Evolutionary conservation across 2,888 invertebrate genomes (phyloP).

Genomic region (Rhorus exstirpatorius): DNA sequence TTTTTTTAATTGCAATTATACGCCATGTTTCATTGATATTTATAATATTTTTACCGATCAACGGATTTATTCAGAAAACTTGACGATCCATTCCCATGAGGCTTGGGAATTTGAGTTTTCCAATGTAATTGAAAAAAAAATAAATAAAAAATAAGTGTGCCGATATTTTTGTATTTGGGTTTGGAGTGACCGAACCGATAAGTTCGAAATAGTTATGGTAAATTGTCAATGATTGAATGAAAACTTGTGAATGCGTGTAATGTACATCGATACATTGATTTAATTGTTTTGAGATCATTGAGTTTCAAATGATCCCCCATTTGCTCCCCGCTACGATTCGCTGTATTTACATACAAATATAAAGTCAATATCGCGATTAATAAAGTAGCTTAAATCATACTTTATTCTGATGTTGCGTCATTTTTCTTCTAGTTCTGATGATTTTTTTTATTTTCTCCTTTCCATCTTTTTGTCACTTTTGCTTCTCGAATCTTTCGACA

Average conservation of each 20-base stretch:
- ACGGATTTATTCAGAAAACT: no score
- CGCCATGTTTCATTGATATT: no score
- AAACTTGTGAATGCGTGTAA: slow-evolving; percentile 13
- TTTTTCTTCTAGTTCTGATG: not conserved
- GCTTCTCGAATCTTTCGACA: slow-evolving; percentile 46
- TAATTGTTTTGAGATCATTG: slow-evolving; percentile 20
- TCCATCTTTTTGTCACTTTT: slow-evolving; percentile 48
- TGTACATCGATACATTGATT: slow-evolving; percentile 53
- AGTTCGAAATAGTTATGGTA: not conserved
- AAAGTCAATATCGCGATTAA: slow-evolving; percentile 52
- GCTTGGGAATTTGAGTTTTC: no score
- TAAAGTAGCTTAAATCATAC: slow-evolving; percentile 37
- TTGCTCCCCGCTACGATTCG: not conserved
- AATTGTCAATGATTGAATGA: not conserved
- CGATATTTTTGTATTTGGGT: no score
- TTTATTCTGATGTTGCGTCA: slow-evolving; percentile 28
- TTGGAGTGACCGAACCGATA: no score
- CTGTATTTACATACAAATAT: slow-evolving; percentile 59
- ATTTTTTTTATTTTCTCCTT: slow-evolving; percentile 24
- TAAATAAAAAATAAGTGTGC: no score
- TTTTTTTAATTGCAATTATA: no score
- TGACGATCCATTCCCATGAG: no score
- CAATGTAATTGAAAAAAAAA: no score
- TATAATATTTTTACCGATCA: no score
- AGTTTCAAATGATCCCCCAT: slow-evolving; percentile 7